These are phyloP conservation scores for Cyclargus thomasi DNA, from an alignment of 1,140 invertebrate species.

Conservation along the genomic window DNA sequence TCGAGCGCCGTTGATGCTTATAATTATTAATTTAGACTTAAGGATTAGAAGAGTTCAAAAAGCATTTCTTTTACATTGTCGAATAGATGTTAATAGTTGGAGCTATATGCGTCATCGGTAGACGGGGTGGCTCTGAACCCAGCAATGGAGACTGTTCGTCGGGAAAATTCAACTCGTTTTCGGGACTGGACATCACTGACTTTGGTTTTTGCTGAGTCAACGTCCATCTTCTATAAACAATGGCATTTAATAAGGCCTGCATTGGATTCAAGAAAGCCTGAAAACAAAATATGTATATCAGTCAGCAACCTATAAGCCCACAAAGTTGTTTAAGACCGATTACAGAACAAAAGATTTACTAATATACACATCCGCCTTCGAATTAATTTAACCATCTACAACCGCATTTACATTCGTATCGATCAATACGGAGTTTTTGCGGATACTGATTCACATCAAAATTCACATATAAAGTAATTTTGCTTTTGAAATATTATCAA, in stretches of 20 bases:
- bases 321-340: too few species aligned
- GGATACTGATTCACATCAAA: too few species aligned
- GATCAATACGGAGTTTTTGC: too few species aligned
- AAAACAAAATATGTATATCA: constrained; percentile 38
- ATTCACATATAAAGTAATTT: too few species aligned
- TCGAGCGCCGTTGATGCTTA: too few species aligned
- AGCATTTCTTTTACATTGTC: constrained; percentile 39
- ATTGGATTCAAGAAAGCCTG: constrained; percentile 88
- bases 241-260: constrained; percentile 86
- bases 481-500: too few species aligned
- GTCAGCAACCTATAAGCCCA: not conserved
- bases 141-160: constrained; percentile 61
- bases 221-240: constrained; percentile 85
- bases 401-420: too few species aligned
- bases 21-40: too few species aligned
- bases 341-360: too few species aligned
- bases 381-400: too few species aligned
- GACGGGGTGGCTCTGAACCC: constrained; percentile 56
- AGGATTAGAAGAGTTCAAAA: too few species aligned
- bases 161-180: constrained; percentile 46
- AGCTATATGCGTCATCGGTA: constrained; percentile 49
- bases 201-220: constrained; percentile 43
- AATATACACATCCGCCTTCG: too few species aligned
- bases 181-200: constrained; percentile 29
- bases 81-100: constrained; percentile 57